Percentiles rank a stretch among this genome's conserved stretches.
Evolutionary conservation across 2,888 invertebrate species (phyloP).

Genomic region (Portevinia maculata): DNA sequence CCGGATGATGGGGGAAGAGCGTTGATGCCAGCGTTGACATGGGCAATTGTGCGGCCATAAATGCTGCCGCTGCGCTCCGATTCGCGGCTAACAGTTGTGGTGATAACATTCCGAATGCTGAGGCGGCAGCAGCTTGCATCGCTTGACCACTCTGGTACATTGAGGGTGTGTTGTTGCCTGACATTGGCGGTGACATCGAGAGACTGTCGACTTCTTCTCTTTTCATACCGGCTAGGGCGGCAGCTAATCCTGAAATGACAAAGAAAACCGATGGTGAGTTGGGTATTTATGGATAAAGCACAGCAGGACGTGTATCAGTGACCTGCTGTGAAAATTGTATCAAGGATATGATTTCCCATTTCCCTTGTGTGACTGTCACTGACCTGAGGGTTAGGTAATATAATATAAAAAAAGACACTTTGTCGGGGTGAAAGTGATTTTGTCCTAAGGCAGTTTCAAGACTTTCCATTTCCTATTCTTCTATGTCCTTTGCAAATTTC

Average conservation of each 20-base stretch:
- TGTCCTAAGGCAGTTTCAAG: constrained; percentile 43
- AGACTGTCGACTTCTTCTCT: constrained; percentile 81
- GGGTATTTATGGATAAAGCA: constrained; percentile 37
- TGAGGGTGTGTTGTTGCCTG: constrained; percentile 79
- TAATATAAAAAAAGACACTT: constrained; percentile 48
- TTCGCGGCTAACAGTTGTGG: constrained; percentile 81
- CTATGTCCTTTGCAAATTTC: constrained; percentile 20
- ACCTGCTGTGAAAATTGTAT: constrained; percentile 75
- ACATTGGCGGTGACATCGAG: constrained; percentile 81
- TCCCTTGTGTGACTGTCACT: constrained; percentile 47
- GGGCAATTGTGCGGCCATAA: constrained; percentile 82
- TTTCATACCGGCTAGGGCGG: constrained; percentile 82
- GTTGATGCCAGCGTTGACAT: constrained; percentile 81
- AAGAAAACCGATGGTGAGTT: constrained; percentile 50
- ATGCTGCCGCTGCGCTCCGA: constrained; percentile 81
- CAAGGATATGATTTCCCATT: constrained; percentile 46
- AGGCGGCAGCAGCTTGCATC: constrained; percentile 80
- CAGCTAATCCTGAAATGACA: constrained; percentile 80
- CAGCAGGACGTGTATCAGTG: constrained; percentile 45
- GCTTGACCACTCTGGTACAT: constrained; percentile 80
- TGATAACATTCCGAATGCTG: constrained; percentile 82
- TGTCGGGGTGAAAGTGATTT: constrained; percentile 46
- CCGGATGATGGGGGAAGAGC: constrained; percentile 82
- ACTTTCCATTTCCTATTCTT: constrained; percentile 23
- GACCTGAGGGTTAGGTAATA: constrained; percentile 70